These are phyloP conservation scores for Sebastes fasciatus DNA, from an alignment of 2,113 vertebrate genomes.

Conservation along the genomic window DNA sequence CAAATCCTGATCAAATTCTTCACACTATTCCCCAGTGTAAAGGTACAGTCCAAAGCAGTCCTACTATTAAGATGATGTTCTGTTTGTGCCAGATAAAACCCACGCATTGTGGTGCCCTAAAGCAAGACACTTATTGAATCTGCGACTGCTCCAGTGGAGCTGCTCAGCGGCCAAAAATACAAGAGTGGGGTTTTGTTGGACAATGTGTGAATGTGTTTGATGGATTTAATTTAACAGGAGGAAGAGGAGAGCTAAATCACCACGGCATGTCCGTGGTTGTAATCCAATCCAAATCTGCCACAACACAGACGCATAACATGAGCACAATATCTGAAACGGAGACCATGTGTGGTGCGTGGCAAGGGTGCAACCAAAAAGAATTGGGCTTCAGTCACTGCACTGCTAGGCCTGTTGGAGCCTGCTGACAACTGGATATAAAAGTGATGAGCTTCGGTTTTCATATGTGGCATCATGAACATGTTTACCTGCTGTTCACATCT, in stretches of 20 bases:
- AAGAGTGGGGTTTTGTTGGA: constrained; percentile 32
- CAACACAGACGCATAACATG: constrained; percentile 24
- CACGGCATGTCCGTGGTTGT: constrained; percentile 5
- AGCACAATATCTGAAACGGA: constrained; percentile 13
- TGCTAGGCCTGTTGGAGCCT: background rate
- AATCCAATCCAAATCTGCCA: constrained; percentile 31
- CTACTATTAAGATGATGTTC: constrained; percentile 28
- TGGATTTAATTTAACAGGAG: constrained; percentile 42
- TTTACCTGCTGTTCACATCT: too few relatives aligned
- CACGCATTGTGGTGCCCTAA: constrained; percentile 21
- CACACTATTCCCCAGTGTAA: constrained; percentile 11
- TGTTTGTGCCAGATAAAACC: constrained; percentile 42
- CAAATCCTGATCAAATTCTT: too few relatives aligned
- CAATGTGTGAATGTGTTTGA: constrained; percentile 20
- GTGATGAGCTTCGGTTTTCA: too few relatives aligned
- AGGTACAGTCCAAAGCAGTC: constrained; percentile 6
- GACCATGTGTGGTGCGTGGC: background rate
- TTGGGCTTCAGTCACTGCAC: background rate
- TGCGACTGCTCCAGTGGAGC: constrained; percentile 16
- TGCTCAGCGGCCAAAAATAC: constrained; percentile 1
- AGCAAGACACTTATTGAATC: constrained; percentile 46
- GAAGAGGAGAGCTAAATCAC: constrained; percentile 19
- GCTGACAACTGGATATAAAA: background rate
- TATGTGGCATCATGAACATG: too few relatives aligned
- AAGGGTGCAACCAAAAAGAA: background rate